Evolutionary conservation across 2,113 vertebrate genomes (phyloP), one percentile per base, ranked within the genome.

Genomic region (Lophotis ruficrista): DNA sequence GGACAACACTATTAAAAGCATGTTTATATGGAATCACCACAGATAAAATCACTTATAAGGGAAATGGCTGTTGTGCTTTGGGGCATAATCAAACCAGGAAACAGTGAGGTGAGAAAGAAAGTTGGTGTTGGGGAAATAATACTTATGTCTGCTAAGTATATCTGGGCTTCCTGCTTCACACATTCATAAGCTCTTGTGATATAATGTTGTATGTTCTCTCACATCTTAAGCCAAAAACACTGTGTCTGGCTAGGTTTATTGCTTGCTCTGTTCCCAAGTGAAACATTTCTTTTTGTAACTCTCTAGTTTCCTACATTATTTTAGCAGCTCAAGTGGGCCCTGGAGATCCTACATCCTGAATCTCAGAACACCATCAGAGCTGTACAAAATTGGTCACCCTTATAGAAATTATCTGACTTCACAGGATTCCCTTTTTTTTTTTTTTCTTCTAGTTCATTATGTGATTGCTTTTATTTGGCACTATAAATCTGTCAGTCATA

Each of bases 141-240:
- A 64, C 72, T 89, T 91, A 41, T 13, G 83, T 94, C 89, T 97
- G 69, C 65, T 91, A 89, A 84, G 33, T 82, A 25, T 94, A 82
- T 79, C 83, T 69, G 35, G 61, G 65, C 65, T 96, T 97, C 93
- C 87, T 96, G 91, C 77, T 96, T 97, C 95, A 87, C 89, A 93
- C 94, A 53, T 95, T 89, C 37, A 41, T 93, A 96, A 64, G 51
- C 53, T 89, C 57, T 89, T 91, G 72, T 72, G 91, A 89, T 91
- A 94, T 61, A 94, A 94, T 68, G 54, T 61, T 90, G 35, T 45
- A 33, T 37, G 37, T 78, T 92, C 58, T 95, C 73, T 97, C 89
- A 96, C 83, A 94, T 96, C n/a, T 0, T 60, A 93, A 87, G 83
- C 94, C 87, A 94, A 87, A 94, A 89, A 6, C 69, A 48, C 8